These are phyloP conservation scores for Boloria selene DNA, from an alignment of 2,888 invertebrate species.

Conservation along the genomic window DNA sequence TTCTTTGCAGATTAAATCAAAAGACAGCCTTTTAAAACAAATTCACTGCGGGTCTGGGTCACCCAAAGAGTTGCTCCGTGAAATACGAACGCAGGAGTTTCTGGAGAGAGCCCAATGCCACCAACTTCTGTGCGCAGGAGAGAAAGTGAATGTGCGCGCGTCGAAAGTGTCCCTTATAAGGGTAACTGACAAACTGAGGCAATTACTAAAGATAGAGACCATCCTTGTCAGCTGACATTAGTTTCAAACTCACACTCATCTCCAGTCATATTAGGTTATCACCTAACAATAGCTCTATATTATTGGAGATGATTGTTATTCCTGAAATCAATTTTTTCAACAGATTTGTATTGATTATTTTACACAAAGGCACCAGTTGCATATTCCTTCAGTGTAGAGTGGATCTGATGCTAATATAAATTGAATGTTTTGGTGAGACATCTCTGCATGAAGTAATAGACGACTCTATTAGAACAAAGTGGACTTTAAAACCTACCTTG, in stretches of 20 bases:
- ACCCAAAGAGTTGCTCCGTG: slow-evolving; percentile 80
- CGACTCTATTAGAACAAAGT: slow-evolving; percentile 40
- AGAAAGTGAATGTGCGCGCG: slow-evolving; percentile 89
- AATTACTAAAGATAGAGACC: slow-evolving; percentile 91
- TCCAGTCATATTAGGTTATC: slow-evolving; percentile 4
- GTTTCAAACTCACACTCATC: slow-evolving; percentile 7
- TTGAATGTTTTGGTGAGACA: not conserved
- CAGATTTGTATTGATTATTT: slow-evolving; percentile 2
- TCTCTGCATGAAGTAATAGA: not conserved
- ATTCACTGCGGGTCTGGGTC: slow-evolving; percentile 84
- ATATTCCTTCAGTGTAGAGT: slow-evolving; percentile 1
- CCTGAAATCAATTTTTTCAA: slow-evolving; percentile 9
- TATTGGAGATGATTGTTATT: slow-evolving; percentile 11
- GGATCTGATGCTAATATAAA: not conserved
- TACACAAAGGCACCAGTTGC: slow-evolving; percentile 16
- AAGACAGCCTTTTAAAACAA: slow-evolving; percentile 89
- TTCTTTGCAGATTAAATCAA: slow-evolving; percentile 87
- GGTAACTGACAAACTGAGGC: slow-evolving; percentile 91
- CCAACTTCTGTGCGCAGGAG: slow-evolving; percentile 89
- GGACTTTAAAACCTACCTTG: slow-evolving; percentile 62
- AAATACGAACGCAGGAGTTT: slow-evolving; percentile 90
- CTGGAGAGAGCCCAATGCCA: slow-evolving; percentile 90
- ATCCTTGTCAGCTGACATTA: slow-evolving; percentile 48
- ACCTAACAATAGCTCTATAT: not conserved
- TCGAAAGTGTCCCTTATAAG: slow-evolving; percentile 91